phyloP scores from a whole-genome alignment of 2,113 vertebrate genomes.

The Phrynosoma platyrhinos region DNA sequence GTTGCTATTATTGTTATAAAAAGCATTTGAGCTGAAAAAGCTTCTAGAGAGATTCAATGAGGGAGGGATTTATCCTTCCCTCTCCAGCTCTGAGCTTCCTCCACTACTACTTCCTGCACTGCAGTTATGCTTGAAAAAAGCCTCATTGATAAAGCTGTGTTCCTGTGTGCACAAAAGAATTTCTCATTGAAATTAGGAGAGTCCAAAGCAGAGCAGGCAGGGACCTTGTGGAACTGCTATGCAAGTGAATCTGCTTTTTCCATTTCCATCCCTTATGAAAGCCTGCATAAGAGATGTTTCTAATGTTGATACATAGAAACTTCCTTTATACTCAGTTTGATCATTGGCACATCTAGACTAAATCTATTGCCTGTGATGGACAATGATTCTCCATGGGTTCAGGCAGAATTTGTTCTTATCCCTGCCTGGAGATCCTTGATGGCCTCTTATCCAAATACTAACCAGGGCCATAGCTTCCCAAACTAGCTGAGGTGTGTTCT shows the following conservation, averaged over 20 bases:
- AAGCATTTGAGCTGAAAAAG: background rate
- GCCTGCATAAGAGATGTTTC: too few relatives aligned
- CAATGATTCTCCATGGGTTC: too few relatives aligned
- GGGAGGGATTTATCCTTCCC: background rate
- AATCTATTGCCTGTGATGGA: background rate
- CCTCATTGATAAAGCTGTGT: background rate
- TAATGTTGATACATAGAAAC: too few relatives aligned
- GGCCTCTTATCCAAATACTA: too few relatives aligned
- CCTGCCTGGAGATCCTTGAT: too few relatives aligned
- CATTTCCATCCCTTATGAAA: background rate
- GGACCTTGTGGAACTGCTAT: background rate
- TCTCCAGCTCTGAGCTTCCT: background rate
- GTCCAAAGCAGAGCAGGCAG: background rate
- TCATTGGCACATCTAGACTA: background rate
- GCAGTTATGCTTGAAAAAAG: background rate
- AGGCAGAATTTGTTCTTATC: too few relatives aligned
- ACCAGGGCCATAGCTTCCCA: too few relatives aligned
- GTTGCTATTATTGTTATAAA: background rate
- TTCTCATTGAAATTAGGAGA: background rate
- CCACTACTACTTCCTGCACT: background rate
- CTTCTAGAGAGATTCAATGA: too few relatives aligned
- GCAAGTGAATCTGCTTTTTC: background rate
- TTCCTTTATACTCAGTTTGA: background rate
- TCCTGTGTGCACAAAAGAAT: background rate
- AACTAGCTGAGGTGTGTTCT: too few relatives aligned